Evolutionary conservation across 37 sponge, comb jelly and placozoan genomes (phyloP).

Genomic region (Hormiphora californensis): DNA sequence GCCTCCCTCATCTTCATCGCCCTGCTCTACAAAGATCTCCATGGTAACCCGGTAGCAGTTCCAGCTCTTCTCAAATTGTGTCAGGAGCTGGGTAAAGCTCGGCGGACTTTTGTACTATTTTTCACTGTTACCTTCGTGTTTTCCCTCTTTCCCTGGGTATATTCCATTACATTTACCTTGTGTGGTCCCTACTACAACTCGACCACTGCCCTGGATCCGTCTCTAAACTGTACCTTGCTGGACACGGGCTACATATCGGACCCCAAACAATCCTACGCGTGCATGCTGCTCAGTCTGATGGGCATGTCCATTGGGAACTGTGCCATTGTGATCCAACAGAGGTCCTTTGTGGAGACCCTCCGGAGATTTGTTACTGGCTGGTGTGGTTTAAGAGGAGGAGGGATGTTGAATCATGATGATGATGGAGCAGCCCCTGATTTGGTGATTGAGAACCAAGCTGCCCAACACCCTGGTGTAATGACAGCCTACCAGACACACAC

Average conservation of each 20-base stretch:
- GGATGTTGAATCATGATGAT: too few relatives aligned
- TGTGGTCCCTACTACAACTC: conserved; percentile 51
- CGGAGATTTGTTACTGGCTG: too few relatives aligned
- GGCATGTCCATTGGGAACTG: conserved; percentile 1
- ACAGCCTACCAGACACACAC: too few relatives aligned
- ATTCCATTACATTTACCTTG: neutral
- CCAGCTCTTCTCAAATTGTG: neutral
- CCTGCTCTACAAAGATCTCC: neutral
- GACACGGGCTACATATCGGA: neutral
- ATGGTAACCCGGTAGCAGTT: neutral
- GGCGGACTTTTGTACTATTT: neutral
- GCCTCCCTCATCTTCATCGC: neutral
- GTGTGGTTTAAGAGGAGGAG: too few relatives aligned
- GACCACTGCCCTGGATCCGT: neutral
- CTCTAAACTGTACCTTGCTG: neutral
- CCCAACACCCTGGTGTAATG: too few relatives aligned
- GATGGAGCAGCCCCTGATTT: too few relatives aligned
- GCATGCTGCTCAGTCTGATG: neutral
- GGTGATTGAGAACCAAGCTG: too few relatives aligned
- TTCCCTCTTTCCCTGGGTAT: neutral
- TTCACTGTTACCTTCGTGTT: neutral
- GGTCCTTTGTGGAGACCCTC: neutral
- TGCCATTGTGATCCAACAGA: neutral
- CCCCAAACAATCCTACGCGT: conserved; percentile 8
- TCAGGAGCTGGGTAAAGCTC: neutral